phyloP scores from a whole-genome alignment of 2,113 vertebrate species.

The Notarius lentiginosus region DNA sequence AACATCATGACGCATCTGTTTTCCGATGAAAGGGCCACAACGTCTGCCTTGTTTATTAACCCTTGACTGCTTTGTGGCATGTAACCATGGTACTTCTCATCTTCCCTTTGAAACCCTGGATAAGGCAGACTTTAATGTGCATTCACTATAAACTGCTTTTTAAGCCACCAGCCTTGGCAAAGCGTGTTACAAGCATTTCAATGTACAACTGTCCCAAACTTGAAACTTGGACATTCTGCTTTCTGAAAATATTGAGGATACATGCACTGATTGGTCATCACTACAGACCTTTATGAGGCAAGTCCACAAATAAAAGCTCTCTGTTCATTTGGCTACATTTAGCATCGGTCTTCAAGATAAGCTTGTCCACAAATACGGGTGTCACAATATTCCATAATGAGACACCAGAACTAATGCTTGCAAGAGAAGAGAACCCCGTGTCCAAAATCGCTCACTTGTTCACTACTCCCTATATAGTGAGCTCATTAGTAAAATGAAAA shows the following conservation, averaged over 20 bases:
- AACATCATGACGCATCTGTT: not conserved
- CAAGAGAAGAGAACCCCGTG: not conserved
- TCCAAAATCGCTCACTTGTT: too few relatives aligned
- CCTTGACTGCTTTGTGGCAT: not conserved
- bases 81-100: not conserved
- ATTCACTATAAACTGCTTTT: not conserved
- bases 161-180: not conserved
- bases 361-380: not conserved
- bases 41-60: not conserved
- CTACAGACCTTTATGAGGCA: not conserved
- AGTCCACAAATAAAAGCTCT: not conserved
- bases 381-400: not conserved
- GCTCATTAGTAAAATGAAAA: too few relatives aligned
- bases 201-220: not conserved
- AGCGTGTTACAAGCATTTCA: not conserved
- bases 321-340: not conserved
- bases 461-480: too few relatives aligned
- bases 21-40: not conserved
- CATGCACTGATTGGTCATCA: not conserved
- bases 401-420: not conserved
- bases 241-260: not conserved
- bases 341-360: not conserved
- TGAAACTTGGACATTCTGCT: not conserved
- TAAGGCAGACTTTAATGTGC: not conserved
- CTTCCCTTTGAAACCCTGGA: constrained; percentile 1